These are phyloP conservation scores for Dione vanillae DNA, from an alignment of 2,888 invertebrate species.

Conservation along the genomic window DNA sequence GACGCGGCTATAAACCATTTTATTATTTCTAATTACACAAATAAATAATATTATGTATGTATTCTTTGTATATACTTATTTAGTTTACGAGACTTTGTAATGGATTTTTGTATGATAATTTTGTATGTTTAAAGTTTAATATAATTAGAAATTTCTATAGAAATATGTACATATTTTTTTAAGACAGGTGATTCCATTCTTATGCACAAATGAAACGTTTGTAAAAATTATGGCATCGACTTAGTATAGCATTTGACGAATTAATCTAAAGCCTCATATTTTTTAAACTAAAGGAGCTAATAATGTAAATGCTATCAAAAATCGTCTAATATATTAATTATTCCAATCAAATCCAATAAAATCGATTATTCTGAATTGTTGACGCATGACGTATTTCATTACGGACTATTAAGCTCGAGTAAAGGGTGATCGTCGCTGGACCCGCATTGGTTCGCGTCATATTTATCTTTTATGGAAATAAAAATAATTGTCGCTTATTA, in stretches of 20 bases:
- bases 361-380: slow-evolving; percentile 41
- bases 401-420: slow-evolving; percentile 60
- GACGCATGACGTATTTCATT: slow-evolving; percentile 52
- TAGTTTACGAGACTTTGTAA: slow-evolving; percentile 6
- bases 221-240: too few species aligned
- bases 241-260: too few species aligned
- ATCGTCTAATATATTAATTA: slow-evolving; percentile 23
- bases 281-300: too few species aligned
- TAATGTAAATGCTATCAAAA: slow-evolving; percentile 5
- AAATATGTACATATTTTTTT: too few species aligned
- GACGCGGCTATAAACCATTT: slow-evolving; percentile 32
- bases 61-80: slow-evolving; percentile 18
- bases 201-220: not conserved
- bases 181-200: not conserved
- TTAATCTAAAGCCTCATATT: too few species aligned
- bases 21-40: slow-evolving; percentile 27
- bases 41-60: slow-evolving; percentile 27
- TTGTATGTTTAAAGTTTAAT: not conserved
- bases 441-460: slow-evolving; percentile 70
- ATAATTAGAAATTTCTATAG: too few species aligned
- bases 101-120: not conserved
- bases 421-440: slow-evolving; percentile 78
- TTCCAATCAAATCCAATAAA: slow-evolving; percentile 45
- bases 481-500: slow-evolving; percentile 79
- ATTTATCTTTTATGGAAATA: slow-evolving; percentile 77